Conservation (phyloP, 2,888 invertebrate species). For the Himalopsyche kuldschensis region DNA sequence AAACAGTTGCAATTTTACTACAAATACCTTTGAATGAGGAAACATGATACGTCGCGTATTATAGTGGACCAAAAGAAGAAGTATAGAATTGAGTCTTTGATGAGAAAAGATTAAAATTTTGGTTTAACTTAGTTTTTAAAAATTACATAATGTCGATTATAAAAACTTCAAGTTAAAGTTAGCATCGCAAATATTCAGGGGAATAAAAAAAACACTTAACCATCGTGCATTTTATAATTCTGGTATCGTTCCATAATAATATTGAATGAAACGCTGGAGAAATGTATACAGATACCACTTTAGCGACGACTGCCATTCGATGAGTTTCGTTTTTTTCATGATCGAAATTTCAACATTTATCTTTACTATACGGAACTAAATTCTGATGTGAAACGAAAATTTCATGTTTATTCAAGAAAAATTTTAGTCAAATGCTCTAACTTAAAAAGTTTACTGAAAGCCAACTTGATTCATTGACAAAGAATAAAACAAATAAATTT, state of each 20-base stretch:
- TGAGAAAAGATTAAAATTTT: too few relatives aligned
- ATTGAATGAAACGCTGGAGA: not conserved
- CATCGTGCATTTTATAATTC: not conserved
- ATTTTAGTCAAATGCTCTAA: not conserved
- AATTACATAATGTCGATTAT: too few relatives aligned
- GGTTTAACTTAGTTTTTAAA: too few relatives aligned
- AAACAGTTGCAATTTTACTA: too few relatives aligned
- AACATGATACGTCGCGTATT: too few relatives aligned
- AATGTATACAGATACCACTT: not conserved
- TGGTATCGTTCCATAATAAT: not conserved
- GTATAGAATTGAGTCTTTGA: too few relatives aligned
- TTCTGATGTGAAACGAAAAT: not conserved
- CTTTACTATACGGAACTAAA: not conserved
- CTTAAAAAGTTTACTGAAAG: too few relatives aligned
- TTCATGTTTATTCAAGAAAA: not conserved
- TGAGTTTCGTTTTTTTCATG: not conserved
- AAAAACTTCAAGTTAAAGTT: too few relatives aligned
- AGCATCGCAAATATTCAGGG: not conserved
- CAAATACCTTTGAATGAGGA: too few relatives aligned
- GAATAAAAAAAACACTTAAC: not conserved
- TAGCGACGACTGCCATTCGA: not conserved
- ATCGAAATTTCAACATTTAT: not conserved
- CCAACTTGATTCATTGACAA: too few relatives aligned
- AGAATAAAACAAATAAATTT: too few relatives aligned
- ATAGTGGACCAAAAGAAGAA: too few relatives aligned